Percentiles rank a stretch among this genome's conserved stretches.
These are phyloP conservation scores for Erpornis zantholeuca DNA, from an alignment of 2,113 vertebrate genomes.

Conservation along the genomic window DNA sequence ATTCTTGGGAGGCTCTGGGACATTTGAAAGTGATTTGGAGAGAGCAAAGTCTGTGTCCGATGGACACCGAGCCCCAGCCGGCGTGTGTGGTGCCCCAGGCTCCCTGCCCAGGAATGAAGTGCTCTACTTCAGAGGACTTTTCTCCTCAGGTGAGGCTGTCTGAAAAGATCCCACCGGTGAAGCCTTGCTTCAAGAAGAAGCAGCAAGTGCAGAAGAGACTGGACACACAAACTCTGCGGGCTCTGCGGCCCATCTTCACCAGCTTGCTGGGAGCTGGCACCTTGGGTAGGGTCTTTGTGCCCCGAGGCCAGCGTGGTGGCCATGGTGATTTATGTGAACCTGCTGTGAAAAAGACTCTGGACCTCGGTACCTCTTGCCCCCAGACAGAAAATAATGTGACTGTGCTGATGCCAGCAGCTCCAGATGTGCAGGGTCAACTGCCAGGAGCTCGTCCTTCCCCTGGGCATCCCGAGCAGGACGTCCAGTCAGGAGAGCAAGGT, in stretches of 20 bases:
- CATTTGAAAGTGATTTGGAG: slow-evolving; percentile 67
- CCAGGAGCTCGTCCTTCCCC: slow-evolving; percentile 54
- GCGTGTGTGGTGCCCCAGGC: slow-evolving; percentile 68
- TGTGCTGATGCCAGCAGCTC: slow-evolving; percentile 66
- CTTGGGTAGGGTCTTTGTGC: slow-evolving; percentile 87
- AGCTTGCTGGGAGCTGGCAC: slow-evolving; percentile 85
- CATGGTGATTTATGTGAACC: slow-evolving; percentile 81
- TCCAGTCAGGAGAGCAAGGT: slow-evolving; percentile 63
- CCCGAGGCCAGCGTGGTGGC: slow-evolving; percentile 74
- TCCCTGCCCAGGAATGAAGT: slow-evolving; percentile 70
- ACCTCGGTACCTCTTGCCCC: slow-evolving; percentile 78
- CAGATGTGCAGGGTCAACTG: slow-evolving; percentile 54
- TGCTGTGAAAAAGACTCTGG: slow-evolving; percentile 83
- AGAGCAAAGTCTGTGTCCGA: slow-evolving; percentile 69
- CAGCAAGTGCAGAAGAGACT: slow-evolving; percentile 86
- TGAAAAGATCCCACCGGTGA: slow-evolving; percentile 89
- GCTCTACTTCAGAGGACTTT: slow-evolving; percentile 73
- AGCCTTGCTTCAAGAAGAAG: slow-evolving; percentile 98
- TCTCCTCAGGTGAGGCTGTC: slow-evolving; percentile 77
- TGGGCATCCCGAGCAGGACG: slow-evolving; percentile 57
- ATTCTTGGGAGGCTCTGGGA: slow-evolving; percentile 48
- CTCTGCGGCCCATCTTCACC: slow-evolving; percentile 88
- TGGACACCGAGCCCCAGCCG: slow-evolving; percentile 75
- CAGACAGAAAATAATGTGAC: slow-evolving; percentile 71
- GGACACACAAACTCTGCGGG: slow-evolving; percentile 84